A percentile compares a stretch with the other conserved stretches of the same genome.
Evolutionary conservation across 2,113 vertebrate genomes (phyloP).

Genomic region (Mustelus asterias): DNA sequence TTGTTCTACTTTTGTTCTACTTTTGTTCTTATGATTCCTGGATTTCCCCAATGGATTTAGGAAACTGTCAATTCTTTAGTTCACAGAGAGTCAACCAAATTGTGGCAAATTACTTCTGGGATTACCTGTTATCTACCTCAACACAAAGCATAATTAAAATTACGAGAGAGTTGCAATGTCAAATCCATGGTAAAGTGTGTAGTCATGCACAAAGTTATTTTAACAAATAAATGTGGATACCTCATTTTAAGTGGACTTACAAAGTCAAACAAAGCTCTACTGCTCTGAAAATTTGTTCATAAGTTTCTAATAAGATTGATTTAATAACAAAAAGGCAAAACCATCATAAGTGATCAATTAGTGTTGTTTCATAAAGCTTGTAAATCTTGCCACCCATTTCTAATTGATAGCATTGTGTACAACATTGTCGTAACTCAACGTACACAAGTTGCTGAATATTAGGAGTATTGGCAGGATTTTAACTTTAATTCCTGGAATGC

Average conservation of each 20-base stretch:
- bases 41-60: background rate
- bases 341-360: background rate
- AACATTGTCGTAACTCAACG: background rate
- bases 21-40: background rate
- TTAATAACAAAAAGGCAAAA: background rate
- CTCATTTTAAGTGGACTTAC: background rate
- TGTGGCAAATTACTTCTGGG: conserved; percentile 3
- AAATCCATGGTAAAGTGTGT: background rate
- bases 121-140: background rate
- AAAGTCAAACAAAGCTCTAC: background rate
- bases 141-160: background rate
- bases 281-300: background rate
- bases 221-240: background rate
- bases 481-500: background rate
- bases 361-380: background rate
- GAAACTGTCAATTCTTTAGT: background rate
- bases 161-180: background rate
- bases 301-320: background rate
- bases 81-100: background rate
- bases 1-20: no score
- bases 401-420: background rate
- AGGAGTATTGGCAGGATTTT: background rate
- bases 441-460: background rate
- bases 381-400: background rate
- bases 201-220: background rate